Percentiles rank a stretch among this genome's conserved stretches.
These are phyloP conservation scores for Arrhopalites spinosus DNA, from an alignment of 2,888 invertebrate species.

Conservation along the genomic window DNA sequence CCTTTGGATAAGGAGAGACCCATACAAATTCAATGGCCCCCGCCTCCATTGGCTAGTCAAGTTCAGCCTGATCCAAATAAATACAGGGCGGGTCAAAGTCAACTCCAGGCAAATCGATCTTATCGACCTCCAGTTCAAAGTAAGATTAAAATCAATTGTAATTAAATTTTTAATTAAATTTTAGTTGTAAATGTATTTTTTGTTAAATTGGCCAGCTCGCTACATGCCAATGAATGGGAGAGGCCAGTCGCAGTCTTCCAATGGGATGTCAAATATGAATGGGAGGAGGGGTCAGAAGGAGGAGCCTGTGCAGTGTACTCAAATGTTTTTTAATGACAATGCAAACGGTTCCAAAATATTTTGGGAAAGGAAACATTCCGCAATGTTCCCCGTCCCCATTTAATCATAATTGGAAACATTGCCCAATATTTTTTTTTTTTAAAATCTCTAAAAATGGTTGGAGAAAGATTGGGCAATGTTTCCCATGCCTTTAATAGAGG, in stretches of 20 bases:
- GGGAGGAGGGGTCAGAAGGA: neutral
- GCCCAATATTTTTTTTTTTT: too few species aligned
- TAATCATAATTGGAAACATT: too few species aligned
- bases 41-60: conserved; percentile 12
- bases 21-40: neutral
- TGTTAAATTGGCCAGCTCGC: neutral
- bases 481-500: too few species aligned
- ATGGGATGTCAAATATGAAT: neutral
- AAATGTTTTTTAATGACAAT: conserved; percentile 34
- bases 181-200: neutral
- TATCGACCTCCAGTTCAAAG: neutral
- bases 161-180: conserved; percentile 1
- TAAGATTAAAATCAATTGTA: neutral
- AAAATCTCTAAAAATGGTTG: too few species aligned
- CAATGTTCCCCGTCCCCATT: too few species aligned
- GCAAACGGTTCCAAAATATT: too few species aligned
- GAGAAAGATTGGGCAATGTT: too few species aligned
- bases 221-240: neutral
- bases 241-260: neutral
- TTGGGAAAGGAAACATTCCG: too few species aligned
- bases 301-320: conserved; percentile 28
- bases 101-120: neutral
- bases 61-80: neutral
- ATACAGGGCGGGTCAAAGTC: neutral
- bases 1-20: too few species aligned